phyloP scores from a whole-genome alignment of 2,797 vertebrate genomes.

The Lagocephalus sceleratus region DNA sequence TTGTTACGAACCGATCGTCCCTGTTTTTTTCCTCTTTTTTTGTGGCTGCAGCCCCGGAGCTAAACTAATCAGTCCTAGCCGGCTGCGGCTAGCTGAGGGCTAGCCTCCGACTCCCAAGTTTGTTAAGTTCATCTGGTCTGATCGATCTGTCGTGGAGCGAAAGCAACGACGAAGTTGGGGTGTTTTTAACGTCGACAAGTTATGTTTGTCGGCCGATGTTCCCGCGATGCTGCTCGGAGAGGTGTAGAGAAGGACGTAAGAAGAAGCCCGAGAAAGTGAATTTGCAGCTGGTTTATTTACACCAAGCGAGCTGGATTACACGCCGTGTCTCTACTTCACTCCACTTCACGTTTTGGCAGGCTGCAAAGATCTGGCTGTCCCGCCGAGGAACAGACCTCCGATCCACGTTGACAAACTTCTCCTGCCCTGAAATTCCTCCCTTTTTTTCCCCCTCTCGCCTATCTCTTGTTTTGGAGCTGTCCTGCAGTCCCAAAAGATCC shows the following conservation, averaged over 20 bases:
- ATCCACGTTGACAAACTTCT: no score
- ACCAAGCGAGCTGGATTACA: background rate
- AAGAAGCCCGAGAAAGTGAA: background rate
- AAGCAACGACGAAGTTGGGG: no score
- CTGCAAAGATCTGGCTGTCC: background rate
- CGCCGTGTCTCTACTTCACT: background rate
- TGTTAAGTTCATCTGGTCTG: background rate
- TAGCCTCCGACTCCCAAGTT: slow-evolving; percentile 8
- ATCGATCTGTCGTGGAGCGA: background rate
- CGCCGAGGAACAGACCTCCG: background rate
- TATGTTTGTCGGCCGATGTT: background rate
- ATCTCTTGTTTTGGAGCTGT: background rate
- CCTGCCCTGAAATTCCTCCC: no score
- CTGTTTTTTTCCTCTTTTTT: no score
- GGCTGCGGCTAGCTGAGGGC: slow-evolving; percentile 32
- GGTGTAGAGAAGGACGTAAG: slow-evolving; percentile 4
- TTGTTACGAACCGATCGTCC: slow-evolving; percentile 7
- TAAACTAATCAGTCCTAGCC: slow-evolving; percentile 37
- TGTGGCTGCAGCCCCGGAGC: slow-evolving; percentile 15
- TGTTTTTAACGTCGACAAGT: slow-evolving; percentile 1
- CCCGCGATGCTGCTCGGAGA: background rate
- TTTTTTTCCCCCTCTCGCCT: no score
- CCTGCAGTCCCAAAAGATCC: background rate
- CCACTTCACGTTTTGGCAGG: background rate
- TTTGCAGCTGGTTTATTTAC: background rate